Percentiles rank a stretch among this genome's conserved stretches.
Conservation (phyloP, 2,888 invertebrate genomes). For the Exocentrus adspersus region DNA sequence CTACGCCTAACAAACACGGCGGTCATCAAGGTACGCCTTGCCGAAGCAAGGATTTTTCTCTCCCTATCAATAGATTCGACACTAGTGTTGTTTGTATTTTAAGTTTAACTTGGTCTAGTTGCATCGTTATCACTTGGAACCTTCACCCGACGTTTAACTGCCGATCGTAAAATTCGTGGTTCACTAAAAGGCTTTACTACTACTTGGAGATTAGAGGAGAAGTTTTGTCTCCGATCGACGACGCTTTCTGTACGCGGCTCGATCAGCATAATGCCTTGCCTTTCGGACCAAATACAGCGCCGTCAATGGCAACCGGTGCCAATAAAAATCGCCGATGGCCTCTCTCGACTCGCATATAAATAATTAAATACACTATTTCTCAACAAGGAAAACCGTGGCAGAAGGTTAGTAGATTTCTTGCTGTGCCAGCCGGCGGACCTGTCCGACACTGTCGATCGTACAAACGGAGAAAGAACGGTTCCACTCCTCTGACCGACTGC, state of each 20-base stretch:
- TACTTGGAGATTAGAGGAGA: too few relatives aligned
- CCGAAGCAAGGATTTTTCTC: constrained; percentile 33
- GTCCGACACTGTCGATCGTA: constrained; percentile 17
- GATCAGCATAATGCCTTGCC: constrained; percentile 26
- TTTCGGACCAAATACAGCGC: constrained; percentile 52
- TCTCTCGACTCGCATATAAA: constrained; percentile 51
- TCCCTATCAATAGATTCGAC: neutral
- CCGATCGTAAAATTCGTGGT: too few relatives aligned
- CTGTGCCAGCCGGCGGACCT: constrained; percentile 44
- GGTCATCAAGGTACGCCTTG: constrained; percentile 53
- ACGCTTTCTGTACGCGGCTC: neutral
- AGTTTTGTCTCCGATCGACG: too few relatives aligned
- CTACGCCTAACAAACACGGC: constrained; percentile 58
- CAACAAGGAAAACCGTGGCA: constrained; percentile 58
- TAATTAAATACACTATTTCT: constrained; percentile 55
- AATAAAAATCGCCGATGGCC: constrained; percentile 57
- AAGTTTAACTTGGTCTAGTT: too few relatives aligned
- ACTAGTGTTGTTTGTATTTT: too few relatives aligned
- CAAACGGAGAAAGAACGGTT: neutral
- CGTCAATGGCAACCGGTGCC: constrained; percentile 58
- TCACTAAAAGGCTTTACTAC: too few relatives aligned
- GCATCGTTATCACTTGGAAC: too few relatives aligned
- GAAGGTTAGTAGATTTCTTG: constrained; percentile 56
- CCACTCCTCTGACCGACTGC: constrained; percentile 43
- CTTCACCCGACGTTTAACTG: too few relatives aligned